Conservation (phyloP, 2,797 vertebrate genomes). For the Clarias laeviceps region DNA sequence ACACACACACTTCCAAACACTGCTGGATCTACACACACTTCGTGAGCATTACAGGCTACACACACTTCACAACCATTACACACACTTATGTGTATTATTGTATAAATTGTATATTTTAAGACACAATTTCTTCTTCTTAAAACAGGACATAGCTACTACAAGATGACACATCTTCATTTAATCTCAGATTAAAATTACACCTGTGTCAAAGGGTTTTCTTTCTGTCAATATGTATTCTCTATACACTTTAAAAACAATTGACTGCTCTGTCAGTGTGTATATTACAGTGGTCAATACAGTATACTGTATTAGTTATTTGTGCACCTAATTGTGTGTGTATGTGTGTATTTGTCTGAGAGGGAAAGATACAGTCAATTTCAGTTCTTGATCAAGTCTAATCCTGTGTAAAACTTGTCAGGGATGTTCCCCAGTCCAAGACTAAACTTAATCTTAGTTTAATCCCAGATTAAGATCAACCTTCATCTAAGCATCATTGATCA, state of each 20-base stretch:
- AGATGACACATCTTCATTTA: neutral
- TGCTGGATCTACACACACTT: neutral
- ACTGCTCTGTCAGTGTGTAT: neutral
- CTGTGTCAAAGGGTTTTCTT: neutral
- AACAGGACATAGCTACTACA: neutral
- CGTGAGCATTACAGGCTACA: neutral
- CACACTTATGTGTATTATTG: neutral
- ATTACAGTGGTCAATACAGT: neutral
- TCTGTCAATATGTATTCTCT: neutral
- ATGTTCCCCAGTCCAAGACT: neutral
- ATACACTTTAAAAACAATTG: neutral
- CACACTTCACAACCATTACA: neutral
- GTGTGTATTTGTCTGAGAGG: neutral
- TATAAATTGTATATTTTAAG: neutral
- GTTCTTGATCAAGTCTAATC: neutral
- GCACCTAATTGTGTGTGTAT: neutral
- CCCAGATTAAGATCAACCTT: conserved; percentile 6
- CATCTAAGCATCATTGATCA: neutral
- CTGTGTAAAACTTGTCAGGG: neutral
- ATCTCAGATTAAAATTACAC: neutral
- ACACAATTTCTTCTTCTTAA: neutral
- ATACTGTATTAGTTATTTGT: neutral
- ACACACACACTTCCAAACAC: neutral
- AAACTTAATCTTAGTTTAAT: conserved; percentile 7
- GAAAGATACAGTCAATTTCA: neutral